Evolutionary conservation across 2,113 vertebrate genomes (phyloP), one percentile per base, ranked within the genome.

Genomic region (Pachycephala philippinensis): DNA sequence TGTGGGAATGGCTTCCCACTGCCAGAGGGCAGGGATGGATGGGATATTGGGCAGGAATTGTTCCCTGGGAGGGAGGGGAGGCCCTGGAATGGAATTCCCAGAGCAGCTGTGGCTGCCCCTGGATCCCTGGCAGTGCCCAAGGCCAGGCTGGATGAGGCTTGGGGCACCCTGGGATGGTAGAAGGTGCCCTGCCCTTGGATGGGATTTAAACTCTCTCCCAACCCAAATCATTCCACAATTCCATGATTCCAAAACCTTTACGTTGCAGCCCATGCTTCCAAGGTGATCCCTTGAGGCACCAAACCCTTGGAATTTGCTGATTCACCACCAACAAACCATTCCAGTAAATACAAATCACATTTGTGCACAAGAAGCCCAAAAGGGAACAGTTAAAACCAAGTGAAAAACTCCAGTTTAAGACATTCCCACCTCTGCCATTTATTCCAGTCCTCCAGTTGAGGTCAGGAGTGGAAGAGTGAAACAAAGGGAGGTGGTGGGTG

Each of bases 1-100:
- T 1, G 11, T 11, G 40, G 68, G 28, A 10, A 33, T 7, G 39
- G 39, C 6, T 47, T 23, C 3, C 23, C 30, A 4, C 0, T 3
- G 49, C 0, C 20, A n/a, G 5, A 39, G 35, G 20, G 42, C 20
- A 57, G 20, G 16, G 26, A 2, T 6, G 6, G 17, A 7, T 10
- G n/a, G 52, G 37, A 24, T 1, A 4, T 3, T 8, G 53, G 53
- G 53, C 7, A 50, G 26, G 31, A 24, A 56, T 23, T 47, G 2
- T 3, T 39, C 7, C 17, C 39, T 39, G 39, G 6, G 37, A 59
- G 26, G 54, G 54, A 17, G 33, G 39, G 16, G 6, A 54, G 22
- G 22, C 2, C 1, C 15, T 45, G 53, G n/a, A 3, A 35, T 44
- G 23, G 21, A 5, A 2, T 27, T 31, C 16, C 31, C 81, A 39